phyloP scores from a whole-genome alignment of 2,113 vertebrate species.

The Nestor notabilis region DNA sequence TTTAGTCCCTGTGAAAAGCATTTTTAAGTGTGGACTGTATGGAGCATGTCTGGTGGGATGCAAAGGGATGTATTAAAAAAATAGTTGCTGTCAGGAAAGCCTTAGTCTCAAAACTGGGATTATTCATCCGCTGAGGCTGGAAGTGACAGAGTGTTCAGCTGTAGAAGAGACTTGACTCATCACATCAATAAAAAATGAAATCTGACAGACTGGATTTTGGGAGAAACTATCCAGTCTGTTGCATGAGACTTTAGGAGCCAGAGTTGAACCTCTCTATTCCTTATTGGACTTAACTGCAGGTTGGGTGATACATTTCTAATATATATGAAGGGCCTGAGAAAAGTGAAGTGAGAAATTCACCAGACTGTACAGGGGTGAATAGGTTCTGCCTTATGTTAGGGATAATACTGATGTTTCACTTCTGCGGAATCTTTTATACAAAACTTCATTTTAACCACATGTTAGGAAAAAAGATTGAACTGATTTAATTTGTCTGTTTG shows the following conservation, averaged over 20 bases:
- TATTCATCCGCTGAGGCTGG: not conserved
- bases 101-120: not conserved
- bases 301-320: not conserved
- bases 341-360: not conserved
- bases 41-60: not conserved
- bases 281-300: not conserved
- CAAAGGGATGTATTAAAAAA: not conserved
- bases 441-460: not conserved
- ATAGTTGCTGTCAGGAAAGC: not conserved
- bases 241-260: not conserved
- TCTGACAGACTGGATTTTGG: not conserved
- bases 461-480: not conserved
- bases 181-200: not conserved
- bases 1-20: not conserved
- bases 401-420: not conserved
- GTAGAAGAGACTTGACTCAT: not conserved
- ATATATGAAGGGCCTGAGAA: not conserved
- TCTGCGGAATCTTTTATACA: not conserved
- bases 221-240: not conserved
- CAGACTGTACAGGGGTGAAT: rapidly evolving
- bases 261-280: not conserved
- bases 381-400: not conserved
- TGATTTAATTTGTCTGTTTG: not conserved
- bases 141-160: not conserved
- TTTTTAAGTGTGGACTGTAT: not conserved